phyloP scores from a whole-genome alignment of 2,797 vertebrate genomes.

The Merluccius polli region DNA sequence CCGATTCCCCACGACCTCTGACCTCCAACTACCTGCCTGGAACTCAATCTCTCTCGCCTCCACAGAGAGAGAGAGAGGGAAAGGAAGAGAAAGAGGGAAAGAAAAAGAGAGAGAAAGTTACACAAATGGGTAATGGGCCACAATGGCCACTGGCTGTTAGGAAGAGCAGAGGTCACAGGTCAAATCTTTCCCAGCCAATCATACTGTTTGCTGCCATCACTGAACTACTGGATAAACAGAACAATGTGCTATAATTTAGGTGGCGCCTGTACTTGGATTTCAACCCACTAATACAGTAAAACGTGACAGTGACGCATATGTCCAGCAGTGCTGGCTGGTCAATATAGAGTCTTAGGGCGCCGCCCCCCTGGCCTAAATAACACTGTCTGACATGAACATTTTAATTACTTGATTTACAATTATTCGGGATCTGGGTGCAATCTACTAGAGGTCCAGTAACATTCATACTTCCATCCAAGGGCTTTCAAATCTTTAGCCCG shows the following conservation, averaged over 20 bases:
- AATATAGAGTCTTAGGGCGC: neutral
- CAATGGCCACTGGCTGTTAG: conserved; percentile 49
- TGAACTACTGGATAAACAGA: conserved; percentile 30
- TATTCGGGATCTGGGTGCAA: neutral
- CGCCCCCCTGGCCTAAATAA: neutral
- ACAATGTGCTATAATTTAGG: conserved; percentile 20
- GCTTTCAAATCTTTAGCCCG: too few species aligned
- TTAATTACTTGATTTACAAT: neutral
- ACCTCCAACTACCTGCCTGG: conserved; percentile 62
- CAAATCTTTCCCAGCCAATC: conserved; percentile 54
- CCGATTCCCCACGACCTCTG: conserved; percentile 63
- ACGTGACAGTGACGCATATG: neutral
- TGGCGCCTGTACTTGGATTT: neutral
- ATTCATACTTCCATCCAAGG: neutral
- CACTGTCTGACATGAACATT: neutral
- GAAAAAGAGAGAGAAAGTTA: conserved; percentile 52
- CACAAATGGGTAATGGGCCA: conserved; percentile 60
- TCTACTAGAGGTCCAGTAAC: neutral
- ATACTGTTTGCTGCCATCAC: conserved; percentile 32
- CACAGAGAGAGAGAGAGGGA: neutral
- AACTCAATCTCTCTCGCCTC: conserved; percentile 44
- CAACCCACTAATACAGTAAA: neutral
- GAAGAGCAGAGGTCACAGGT: conserved; percentile 57
- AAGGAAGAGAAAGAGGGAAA: conserved; percentile 31
- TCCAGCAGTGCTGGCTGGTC: neutral